Percentiles rank a stretch among this genome's conserved stretches.
phyloP scores from a whole-genome alignment of 2,113 vertebrate species.

The Andinoacara biseriatus region DNA sequence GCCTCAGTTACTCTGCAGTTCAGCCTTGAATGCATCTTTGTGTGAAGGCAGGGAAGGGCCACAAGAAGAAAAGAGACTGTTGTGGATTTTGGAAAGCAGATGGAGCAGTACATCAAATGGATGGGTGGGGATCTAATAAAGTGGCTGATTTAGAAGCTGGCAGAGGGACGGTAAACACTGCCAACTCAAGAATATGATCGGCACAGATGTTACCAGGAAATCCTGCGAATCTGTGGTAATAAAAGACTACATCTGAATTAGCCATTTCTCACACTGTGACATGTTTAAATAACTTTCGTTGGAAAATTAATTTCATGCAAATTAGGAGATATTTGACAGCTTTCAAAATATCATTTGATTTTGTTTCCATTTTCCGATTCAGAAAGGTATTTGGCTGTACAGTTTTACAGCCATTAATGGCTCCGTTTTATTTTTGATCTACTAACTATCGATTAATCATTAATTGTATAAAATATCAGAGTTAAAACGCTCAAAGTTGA shows the following conservation, averaged over 20 bases:
- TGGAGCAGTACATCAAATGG: conserved; percentile 57
- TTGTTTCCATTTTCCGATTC: background rate
- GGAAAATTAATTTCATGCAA: background rate
- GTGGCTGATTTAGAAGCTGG: conserved; percentile 58
- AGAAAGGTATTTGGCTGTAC: background rate
- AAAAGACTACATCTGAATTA: background rate
- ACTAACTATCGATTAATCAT: background rate
- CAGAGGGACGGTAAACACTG: conserved; percentile 32
- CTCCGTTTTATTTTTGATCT: background rate
- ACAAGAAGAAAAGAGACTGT: conserved; percentile 58
- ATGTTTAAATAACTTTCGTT: background rate
- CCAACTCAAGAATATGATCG: conserved; percentile 46
- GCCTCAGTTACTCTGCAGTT: conserved; percentile 30
- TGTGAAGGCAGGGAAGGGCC: conserved; percentile 36
- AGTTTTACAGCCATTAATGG: background rate
- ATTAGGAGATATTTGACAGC: background rate
- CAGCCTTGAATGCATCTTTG: conserved; percentile 73
- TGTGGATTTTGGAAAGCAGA: conserved; percentile 63
- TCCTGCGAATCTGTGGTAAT: background rate
- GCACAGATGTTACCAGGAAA: conserved; percentile 57
- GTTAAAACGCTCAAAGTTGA: background rate
- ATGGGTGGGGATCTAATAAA: conserved; percentile 60
- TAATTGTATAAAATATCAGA: background rate
- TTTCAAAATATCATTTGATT: background rate
- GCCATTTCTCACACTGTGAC: background rate